Percentiles rank a stretch among this genome's conserved stretches.
These are phyloP conservation scores for Epirrita christyi DNA, from an alignment of 2,888 invertebrate genomes.

Conservation along the genomic window DNA sequence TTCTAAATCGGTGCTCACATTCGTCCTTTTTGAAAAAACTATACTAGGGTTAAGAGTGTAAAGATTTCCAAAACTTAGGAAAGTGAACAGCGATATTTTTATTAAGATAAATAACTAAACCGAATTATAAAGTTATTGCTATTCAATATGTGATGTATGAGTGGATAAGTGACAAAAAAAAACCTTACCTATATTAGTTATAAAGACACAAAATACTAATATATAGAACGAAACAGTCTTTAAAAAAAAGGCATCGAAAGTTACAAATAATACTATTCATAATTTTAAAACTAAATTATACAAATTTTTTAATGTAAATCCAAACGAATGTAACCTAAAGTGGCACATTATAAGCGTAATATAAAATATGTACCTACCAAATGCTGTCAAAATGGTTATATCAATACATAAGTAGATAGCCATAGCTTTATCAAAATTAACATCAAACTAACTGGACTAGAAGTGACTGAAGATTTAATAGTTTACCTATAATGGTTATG, in stretches of 20 bases:
- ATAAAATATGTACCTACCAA: constrained; percentile 7
- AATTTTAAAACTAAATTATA: constrained; percentile 10
- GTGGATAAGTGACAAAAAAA: constrained; percentile 13
- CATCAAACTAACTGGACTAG: background rate
- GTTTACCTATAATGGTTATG: too few species aligned
- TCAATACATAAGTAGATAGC: background rate
- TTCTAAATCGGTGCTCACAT: constrained; percentile 69
- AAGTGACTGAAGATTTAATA: background rate
- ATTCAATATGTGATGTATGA: constrained; percentile 23
- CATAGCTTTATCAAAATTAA: background rate
- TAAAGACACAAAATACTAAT: constrained; percentile 1
- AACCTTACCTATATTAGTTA: background rate
- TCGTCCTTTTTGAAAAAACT: constrained; percentile 62
- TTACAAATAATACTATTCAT: background rate
- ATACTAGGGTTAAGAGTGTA: constrained; percentile 24
- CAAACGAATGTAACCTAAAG: constrained; percentile 22
- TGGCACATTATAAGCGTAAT: constrained; percentile 40
- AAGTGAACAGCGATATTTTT: background rate
- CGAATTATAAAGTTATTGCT: background rate
- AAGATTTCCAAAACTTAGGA: background rate
- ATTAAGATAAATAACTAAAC: background rate
- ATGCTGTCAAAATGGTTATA: background rate
- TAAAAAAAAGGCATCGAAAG: constrained; percentile 1
- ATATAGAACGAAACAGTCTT: background rate
- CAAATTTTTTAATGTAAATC: background rate